Evolutionary conservation across 2,888 invertebrate species (phyloP).

Genomic region (Drosophila robusta): DNA sequence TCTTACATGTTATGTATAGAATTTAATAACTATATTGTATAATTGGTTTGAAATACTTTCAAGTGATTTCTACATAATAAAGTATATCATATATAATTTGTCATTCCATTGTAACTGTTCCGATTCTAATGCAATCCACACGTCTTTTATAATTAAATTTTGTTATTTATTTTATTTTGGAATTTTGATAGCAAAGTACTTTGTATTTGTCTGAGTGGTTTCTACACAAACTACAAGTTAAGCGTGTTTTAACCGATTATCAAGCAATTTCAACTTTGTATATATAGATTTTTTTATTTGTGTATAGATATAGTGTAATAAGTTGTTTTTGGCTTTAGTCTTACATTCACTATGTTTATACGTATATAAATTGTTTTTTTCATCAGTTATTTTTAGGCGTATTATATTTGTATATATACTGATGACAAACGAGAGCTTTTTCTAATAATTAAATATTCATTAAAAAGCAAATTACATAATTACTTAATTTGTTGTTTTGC

Average conservation of each 20-base stretch:
- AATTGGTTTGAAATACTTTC: slow-evolving; percentile 73
- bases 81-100: slow-evolving; percentile 37
- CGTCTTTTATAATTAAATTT: slow-evolving; percentile 3
- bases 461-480: slow-evolving; percentile 40
- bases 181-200: slow-evolving; percentile 43
- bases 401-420: slow-evolving; percentile 29
- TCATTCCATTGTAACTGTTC: slow-evolving; percentile 42
- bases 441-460: slow-evolving; percentile 18
- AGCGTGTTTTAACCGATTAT: slow-evolving; percentile 74
- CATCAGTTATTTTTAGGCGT: slow-evolving; percentile 45
- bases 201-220: slow-evolving; percentile 21
- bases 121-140: slow-evolving; percentile 21
- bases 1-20: slow-evolving; percentile 42
- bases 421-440: slow-evolving; percentile 26
- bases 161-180: slow-evolving; percentile 16
- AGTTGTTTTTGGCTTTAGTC: slow-evolving; percentile 75
- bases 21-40: slow-evolving; percentile 65
- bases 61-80: slow-evolving; percentile 54
- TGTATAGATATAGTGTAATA: slow-evolving; percentile 52
- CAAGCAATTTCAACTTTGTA: slow-evolving; percentile 75
- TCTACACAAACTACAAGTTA: slow-evolving; percentile 54
- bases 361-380: slow-evolving; percentile 46
- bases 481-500: slow-evolving; percentile 68
- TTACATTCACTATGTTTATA: slow-evolving; percentile 68
- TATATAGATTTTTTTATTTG: slow-evolving; percentile 31